phyloP scores from a whole-genome alignment of 1,140 invertebrate species.

The Drosophila bocqueti region DNA sequence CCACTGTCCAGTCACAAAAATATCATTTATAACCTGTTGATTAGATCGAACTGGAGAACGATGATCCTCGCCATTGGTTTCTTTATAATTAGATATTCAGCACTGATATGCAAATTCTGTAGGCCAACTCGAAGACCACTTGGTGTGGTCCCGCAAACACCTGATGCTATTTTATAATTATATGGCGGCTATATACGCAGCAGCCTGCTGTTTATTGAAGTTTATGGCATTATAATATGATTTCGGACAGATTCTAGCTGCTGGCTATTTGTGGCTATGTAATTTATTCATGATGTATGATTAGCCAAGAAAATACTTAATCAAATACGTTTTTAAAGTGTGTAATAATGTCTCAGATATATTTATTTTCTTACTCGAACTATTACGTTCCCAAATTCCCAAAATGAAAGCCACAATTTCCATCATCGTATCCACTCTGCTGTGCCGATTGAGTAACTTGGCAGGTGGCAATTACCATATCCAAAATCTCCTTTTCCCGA shows the following conservation, averaged over 20 bases:
- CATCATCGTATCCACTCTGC: conserved; percentile 6
- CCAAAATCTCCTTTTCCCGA: conserved; percentile 40
- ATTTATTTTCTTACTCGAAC: not conserved
- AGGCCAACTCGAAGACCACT: conserved; percentile 9
- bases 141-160: conserved; percentile 40
- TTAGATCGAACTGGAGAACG: conserved; percentile 22
- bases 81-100: conserved; percentile 43
- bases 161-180: conserved; percentile 65
- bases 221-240: conserved; percentile 65
- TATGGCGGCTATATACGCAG: conserved; percentile 53
- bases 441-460: conserved; percentile 60
- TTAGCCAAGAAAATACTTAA: conserved; percentile 12
- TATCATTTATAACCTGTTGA: conserved; percentile 56
- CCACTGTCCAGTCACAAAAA: conserved; percentile 15
- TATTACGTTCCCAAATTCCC: not conserved
- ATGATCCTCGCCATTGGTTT: conserved; percentile 30
- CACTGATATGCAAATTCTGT: conserved; percentile 45
- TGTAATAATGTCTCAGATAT: not conserved
- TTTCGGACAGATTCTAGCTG: conserved; percentile 53
- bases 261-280: conserved; percentile 22
- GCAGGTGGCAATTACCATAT: conserved; percentile 72
- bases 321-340: conserved; percentile 1
- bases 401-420: conserved; percentile 11
- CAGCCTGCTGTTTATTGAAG: conserved; percentile 33
- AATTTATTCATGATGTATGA: conserved; percentile 29